A percentile compares a stretch with the other conserved stretches of the same genome.
Evolutionary conservation across 1,140 invertebrate genomes (phyloP).

Genomic region (Bombus consobrinus): DNA sequence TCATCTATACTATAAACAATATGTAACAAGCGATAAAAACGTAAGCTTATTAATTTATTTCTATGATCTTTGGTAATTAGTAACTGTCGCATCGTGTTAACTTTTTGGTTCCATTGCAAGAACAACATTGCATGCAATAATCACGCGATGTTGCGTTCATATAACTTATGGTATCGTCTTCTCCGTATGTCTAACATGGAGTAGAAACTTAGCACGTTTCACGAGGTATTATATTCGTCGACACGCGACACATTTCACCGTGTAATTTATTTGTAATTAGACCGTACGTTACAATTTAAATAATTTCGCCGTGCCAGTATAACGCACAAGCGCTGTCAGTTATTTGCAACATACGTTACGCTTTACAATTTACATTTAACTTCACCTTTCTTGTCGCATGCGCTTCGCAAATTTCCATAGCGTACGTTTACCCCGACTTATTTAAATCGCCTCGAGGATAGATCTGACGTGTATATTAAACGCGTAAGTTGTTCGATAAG

Average conservation of each 20-base stretch:
- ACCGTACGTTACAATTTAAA: constrained; percentile 40
- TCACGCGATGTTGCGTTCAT: background rate
- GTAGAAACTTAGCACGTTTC: background rate
- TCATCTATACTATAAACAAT: no score
- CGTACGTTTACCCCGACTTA: background rate
- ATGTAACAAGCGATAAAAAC: no score
- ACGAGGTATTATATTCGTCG: constrained; percentile 27
- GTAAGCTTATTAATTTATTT: background rate
- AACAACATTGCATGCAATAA: background rate
- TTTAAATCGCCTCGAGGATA: background rate
- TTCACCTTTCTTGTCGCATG: background rate
- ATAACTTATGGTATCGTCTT: background rate
- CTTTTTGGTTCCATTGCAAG: background rate
- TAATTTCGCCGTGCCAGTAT: constrained; percentile 4
- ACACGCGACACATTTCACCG: constrained; percentile 38
- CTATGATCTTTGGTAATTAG: background rate
- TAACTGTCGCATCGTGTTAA: background rate
- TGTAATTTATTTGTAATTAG: constrained; percentile 40
- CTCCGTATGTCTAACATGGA: background rate
- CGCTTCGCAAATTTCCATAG: background rate
- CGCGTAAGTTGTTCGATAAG: no score
- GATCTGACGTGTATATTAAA: no score
- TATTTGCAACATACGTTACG: constrained; percentile 1
- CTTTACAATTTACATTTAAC: constrained; percentile 26
- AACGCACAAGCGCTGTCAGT: constrained; percentile 5